Base-by-base conservation (phyloP, 2,797 vertebrate species). In the Anguilla anguilla region DNA sequence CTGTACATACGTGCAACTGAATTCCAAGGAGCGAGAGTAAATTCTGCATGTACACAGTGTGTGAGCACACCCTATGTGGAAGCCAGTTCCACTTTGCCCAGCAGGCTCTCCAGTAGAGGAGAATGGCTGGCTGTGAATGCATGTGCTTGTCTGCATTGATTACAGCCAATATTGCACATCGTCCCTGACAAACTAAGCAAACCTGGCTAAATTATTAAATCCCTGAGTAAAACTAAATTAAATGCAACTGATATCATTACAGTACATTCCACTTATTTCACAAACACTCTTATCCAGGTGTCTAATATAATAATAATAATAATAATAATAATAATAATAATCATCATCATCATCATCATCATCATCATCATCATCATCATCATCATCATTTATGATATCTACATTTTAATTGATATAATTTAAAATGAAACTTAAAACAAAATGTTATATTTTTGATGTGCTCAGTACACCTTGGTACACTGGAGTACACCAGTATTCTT, bases 61-160 rank as follows among this genome's bases (percentile, higher is more conserved):
- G 77, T 49, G 17, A 49, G 31, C 72, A 77, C 72, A 39, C 10
- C 72, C 86, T 82, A 81, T 79, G 51, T 5, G 74, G 55, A 83
- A 83, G 77, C 19, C 61, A 67, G 61, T 49, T 39, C 57, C 39
- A 82, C 17, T 51, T 87, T 0, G 86, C 59, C 43, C 57, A 64
- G 13, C 11, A 53, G 28, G 57, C 79, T 49, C 3, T 64, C 6
- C n/a, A 31, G 49, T 10, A 64, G 35, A 61, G 25, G n/a, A 11
- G n/a, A 31, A 11, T 64, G 11, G 55, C 31, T 64, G 55, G 28
- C 39, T 85, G 55, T 22, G 55, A 35, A 59, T 35, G 31, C 19
- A 19, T 61, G 51, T 5, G 13, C 31, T 39, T 25, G 2, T 43
- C 17, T 61, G 31, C 15, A n/a, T 39, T 22, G 35, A 85, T 64